These are phyloP conservation scores for Stenchaetothrips biformis DNA, from an alignment of 2,888 invertebrate species.

Conservation along the genomic window DNA sequence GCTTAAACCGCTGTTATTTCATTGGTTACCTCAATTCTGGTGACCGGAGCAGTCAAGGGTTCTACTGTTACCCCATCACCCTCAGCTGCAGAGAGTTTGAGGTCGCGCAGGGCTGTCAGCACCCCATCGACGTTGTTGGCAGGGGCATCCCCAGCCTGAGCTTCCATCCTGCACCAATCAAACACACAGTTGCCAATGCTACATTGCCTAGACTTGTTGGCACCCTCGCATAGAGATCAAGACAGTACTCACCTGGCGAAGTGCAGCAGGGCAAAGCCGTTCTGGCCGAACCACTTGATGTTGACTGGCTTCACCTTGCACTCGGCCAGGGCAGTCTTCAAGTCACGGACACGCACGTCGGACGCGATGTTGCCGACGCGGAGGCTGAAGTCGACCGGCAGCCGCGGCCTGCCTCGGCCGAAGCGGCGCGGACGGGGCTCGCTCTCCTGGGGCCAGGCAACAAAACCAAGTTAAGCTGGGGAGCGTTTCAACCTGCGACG, in stretches of 20 bases:
- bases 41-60: conserved; percentile 1
- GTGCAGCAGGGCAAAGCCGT: conserved; percentile 67
- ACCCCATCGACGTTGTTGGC: not conserved
- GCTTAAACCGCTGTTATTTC: not conserved
- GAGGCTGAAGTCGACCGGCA: conserved; percentile 41
- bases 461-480: too few relatives aligned
- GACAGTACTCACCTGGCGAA: conserved; percentile 63
- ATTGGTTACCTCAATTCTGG: conserved; percentile 5
- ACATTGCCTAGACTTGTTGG: too few relatives aligned
- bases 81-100: not conserved
- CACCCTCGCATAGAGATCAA: too few relatives aligned
- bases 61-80: not conserved
- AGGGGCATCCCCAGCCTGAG: not conserved
- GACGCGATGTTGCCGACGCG: conserved; percentile 67
- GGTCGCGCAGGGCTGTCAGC: not conserved
- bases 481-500: too few relatives aligned
- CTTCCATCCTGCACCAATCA: not conserved
- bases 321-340: conserved; percentile 66
- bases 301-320: conserved; percentile 70
- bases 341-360: conserved; percentile 65
- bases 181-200: not conserved
- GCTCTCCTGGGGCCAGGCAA: not conserved
- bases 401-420: conserved; percentile 31
- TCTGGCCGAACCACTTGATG: conserved; percentile 59
- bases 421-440: not conserved